Evolutionary conservation across 2,113 vertebrate species (phyloP).

Genomic region (Catharus minimus): DNA sequence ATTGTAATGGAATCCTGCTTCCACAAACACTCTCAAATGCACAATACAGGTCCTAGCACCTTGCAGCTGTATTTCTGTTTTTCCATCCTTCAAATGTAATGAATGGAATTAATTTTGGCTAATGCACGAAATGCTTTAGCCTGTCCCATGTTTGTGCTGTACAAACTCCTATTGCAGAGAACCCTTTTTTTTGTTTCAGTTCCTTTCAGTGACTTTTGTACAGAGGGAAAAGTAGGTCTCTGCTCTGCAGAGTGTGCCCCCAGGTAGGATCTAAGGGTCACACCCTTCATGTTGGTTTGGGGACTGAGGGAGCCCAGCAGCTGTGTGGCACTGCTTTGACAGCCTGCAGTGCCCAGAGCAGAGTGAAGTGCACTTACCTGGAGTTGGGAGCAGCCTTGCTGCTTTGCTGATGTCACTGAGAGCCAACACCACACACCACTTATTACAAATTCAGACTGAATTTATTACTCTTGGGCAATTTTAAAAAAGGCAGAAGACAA

Average conservation of each 20-base stretch:
- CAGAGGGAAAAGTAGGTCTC: not conserved
- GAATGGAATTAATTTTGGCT: not conserved
- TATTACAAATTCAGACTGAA: constrained; percentile 67
- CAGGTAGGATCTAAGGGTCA: not conserved
- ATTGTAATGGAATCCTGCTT: not conserved
- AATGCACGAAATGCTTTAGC: not conserved
- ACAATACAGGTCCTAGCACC: rapidly evolving
- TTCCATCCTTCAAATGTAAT: not conserved
- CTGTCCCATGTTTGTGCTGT: rapidly evolving
- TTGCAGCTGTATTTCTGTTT: not conserved
- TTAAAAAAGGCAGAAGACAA: constrained; percentile 52
- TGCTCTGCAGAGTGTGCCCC: rapidly evolving
- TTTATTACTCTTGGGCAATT: constrained; percentile 64
- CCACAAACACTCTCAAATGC: not conserved
- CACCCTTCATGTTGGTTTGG: not conserved
- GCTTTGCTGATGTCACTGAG: not conserved
- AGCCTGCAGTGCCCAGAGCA: not conserved
- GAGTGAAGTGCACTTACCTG: not conserved
- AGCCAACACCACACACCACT: constrained; percentile 30
- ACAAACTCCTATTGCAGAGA: not conserved
- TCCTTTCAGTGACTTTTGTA: not conserved
- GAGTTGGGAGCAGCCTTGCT: rapidly evolving
- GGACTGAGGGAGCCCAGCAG: not conserved
- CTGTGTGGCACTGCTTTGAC: rapidly evolving
- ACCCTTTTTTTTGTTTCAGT: not conserved